Base-by-base conservation (phyloP, 2,888 invertebrate species). In the Sipha maydis region DNA sequence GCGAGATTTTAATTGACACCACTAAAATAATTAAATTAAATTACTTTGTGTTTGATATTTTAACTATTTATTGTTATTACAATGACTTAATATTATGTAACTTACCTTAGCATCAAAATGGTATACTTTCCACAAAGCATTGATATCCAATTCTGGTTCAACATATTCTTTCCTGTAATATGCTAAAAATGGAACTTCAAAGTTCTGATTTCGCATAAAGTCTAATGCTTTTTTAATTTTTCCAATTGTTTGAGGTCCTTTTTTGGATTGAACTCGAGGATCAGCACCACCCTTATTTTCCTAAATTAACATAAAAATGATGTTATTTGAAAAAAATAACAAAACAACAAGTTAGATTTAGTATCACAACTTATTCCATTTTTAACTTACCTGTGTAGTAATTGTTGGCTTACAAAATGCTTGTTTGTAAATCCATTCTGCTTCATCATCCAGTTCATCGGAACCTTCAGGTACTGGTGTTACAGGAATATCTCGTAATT, bases 131-230 rank as follows among this genome's bases (percentile, higher is more conserved):
- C 99, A 99, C 56, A 99, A 93, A 91, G 99, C 99, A 91, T 97
- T 97, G 85, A 98, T 97, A 90, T 95, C 97, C 38, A 99, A 93
- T 91, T 99, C 98, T 0, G 98, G 98, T 91, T 97, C 96, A 0
- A 99, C 97, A 91, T 98, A 98, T 92, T 99, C 99, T 92, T 99
- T 99, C 48, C 99, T 94, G 92, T 99, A 99, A 92, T 98, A 99
- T 0, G 98, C 98, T 91, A 99, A 99, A 92, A 99, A 99, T 0
- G 99, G 99, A 75, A 99, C 98, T 93, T 99, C 99, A 90, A 98
- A 93, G 80, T 97, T 96, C 91, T 98, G 97, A 92, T 98, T 98
- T 73, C 99, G 93, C 95, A 99, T 98, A 91, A 98, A 98, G 91
- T 98, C 97, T 38, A 99, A 92, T 0, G 98, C 97, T 92, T 98